Evolutionary conservation across 2,888 invertebrate species (phyloP), one percentile per base, ranked within the genome.

Genomic region (Zele albiditarsus): DNA sequence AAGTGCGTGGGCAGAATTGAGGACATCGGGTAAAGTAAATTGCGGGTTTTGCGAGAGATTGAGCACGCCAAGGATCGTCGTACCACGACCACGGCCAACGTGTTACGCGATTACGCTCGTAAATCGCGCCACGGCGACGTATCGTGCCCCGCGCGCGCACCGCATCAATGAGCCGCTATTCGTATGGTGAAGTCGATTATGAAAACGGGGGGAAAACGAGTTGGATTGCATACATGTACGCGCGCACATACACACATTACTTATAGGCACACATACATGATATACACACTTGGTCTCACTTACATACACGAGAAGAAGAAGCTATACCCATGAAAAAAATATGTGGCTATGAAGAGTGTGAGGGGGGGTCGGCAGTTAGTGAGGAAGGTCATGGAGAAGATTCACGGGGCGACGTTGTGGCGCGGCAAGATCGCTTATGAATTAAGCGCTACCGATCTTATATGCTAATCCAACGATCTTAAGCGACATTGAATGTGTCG

Each of bases 161-260:
- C 77, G 58, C 79, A 80, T 82, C 82, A 80, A 83, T 83, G 80
- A 80, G 74, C 70, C 79, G 78, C 74, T 80, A 81, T 84, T 82
- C 81, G 75, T 75, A 71, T 75, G 49, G 73, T 70, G 65, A 77
- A 62, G 63, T 79, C 78, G 75, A 82, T 82, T 80, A 81, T 76
- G 77, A 77, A 77, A 80, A 81, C 78, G 70, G 74, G 49, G 62
- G 77, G 72, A 76, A 76, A 60, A 72, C 72, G 25, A 77, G 63
- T 71, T 42, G 71, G 71, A 68, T 31, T 71, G 10, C 42, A 67
- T 53, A 27, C 70, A 46, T 42, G 57, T 53, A 33, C 42, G 14
- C 42, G 33, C n/a, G 65, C 4, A 25, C 58, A 49, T 12, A 72
- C 4, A 25, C 58, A 49, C 38, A 38, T 38, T 38, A 38, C 5